These are phyloP conservation scores for Ochropleura plecta DNA, from an alignment of 2,888 invertebrate genomes.

Conservation along the genomic window DNA sequence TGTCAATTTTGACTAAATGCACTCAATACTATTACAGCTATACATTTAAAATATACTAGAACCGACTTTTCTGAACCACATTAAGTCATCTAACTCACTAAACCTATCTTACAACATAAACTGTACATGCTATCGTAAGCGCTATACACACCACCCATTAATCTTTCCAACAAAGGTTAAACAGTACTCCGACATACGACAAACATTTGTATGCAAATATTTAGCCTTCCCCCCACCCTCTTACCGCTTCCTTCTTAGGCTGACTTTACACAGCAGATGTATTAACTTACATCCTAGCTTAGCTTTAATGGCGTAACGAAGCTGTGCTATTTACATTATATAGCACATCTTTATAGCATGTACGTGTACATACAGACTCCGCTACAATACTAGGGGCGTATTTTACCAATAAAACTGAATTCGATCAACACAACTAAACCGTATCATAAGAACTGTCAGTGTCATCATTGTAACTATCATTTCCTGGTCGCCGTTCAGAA, in stretches of 20 bases:
- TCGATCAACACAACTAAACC: neutral
- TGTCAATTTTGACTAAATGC: too few relatives aligned
- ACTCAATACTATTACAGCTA: too few relatives aligned
- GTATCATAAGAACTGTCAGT: neutral
- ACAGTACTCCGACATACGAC: slow-evolving; percentile 45
- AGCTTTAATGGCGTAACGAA: neutral
- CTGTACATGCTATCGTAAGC: slow-evolving; percentile 21
- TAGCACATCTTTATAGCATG: neutral
- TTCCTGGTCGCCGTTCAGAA: neutral
- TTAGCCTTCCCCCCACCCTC: neutral
- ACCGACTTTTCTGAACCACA: too few relatives aligned
- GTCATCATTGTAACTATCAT: neutral
- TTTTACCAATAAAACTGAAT: neutral
- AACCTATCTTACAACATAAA: slow-evolving; percentile 13
- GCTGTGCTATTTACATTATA: neutral
- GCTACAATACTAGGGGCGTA: neutral
- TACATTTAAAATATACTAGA: neutral
- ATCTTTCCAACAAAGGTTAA: slow-evolving; percentile 58
- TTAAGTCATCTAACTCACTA: neutral
- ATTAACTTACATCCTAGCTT: neutral
- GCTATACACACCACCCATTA: slow-evolving; percentile 36
- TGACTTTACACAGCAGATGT: neutral
- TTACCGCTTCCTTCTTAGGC: slow-evolving; percentile 19
- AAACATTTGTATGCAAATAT: slow-evolving; percentile 67
- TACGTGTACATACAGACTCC: neutral